Percentiles rank a stretch among this genome's conserved stretches.
phyloP scores from a whole-genome alignment of 1,140 invertebrate species.

The Polypedilum pembai region DNA sequence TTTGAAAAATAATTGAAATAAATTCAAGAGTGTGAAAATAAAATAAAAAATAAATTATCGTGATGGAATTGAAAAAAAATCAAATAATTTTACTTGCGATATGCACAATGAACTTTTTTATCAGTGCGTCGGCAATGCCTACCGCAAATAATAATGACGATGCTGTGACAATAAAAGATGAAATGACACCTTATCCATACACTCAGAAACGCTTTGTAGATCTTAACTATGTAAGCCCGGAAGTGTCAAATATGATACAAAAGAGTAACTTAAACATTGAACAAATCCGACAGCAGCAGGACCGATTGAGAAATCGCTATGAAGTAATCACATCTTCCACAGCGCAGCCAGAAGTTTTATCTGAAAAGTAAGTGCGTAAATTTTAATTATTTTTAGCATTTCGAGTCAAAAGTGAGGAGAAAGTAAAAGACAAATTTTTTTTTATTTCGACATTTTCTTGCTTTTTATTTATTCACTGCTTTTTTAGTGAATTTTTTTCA shows the following conservation, averaged over 20 bases:
- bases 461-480: neutral
- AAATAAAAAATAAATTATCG: neutral
- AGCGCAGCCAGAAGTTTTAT: neutral
- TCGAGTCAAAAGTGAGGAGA: too few relatives aligned
- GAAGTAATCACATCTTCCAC: neutral
- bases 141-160: neutral
- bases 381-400: neutral
- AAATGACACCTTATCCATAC: neutral
- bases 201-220: neutral
- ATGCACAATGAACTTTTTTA: too few relatives aligned
- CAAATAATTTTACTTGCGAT: too few relatives aligned
- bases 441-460: neutral
- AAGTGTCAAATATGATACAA: neutral
- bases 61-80: neutral
- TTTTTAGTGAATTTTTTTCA: neutral
- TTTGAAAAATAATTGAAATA: neutral
- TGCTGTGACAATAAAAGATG: neutral
- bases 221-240: neutral
- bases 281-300: neutral
- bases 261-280: neutral
- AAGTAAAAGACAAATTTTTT: too few relatives aligned
- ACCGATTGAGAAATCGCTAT: slow-evolving; percentile 1
- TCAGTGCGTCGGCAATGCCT: too few relatives aligned
- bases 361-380: slow-evolving; percentile 17
- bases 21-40: neutral